Evolutionary conservation across 1,140 invertebrate genomes (phyloP), one percentile per base, ranked within the genome.

Genomic region (Magallana gigas): DNA sequence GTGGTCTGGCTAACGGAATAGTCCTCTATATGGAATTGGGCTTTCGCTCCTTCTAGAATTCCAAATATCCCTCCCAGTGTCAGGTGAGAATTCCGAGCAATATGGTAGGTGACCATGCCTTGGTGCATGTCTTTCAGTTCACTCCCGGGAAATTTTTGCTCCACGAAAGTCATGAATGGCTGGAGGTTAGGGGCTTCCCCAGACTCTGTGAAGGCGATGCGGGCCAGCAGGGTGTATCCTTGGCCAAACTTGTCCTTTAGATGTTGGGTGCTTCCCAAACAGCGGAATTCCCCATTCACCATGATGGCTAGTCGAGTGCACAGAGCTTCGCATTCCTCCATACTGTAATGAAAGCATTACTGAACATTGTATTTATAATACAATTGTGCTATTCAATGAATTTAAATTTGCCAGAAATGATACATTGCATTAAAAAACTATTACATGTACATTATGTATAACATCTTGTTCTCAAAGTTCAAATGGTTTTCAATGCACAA

Each of bases 1-100:
- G 97, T 97, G 57, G 96, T 97, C 93, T 97, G 97, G 90, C 96
- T 97, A 57, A 97, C 94, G 2, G 97, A 97, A 94, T 97, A 97
- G 94, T 97, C 97, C 59, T 96, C 96, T 57, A 97, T 96, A 86
- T 96, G 94, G 88, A 96, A 95, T 57, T 94, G 93, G 82, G 96
- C 94, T 86, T 95, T 95, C 88, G 92, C 92, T 57, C 87, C 71
- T 71, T 96, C 96, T 94, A 97, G 95, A 87, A 96, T 95, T 14
- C 95, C 94, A 94, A 97, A 97, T 83, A 97, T 95, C 88, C 95
- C 93, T 87, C 96, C 96, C 91, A 97, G 95, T 8, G 94, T 94
- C 12, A 97, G 58, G n/a, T 88, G 86, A 18, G 92, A 92, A 59
- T 93, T 90, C 14, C 90, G 90, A 1, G 68, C 11, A 12, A 95